Percentiles rank a stretch among this genome's conserved stretches.
phyloP scores from a whole-genome alignment of 2,113 vertebrate species.

The Myanophis thanlyinensis region DNA sequence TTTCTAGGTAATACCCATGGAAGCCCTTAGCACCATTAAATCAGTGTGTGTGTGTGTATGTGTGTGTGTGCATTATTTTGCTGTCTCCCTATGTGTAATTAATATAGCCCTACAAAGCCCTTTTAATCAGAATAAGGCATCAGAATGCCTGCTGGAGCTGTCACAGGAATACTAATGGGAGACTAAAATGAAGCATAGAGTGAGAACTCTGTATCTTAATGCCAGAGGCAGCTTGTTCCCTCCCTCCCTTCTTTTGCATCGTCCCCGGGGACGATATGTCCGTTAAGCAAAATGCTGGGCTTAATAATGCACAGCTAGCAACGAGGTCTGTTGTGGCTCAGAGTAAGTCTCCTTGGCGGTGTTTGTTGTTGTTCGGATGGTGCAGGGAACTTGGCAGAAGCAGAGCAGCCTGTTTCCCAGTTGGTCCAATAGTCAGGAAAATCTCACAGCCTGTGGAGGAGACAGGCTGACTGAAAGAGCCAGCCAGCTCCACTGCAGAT shows the following conservation, averaged over 20 bases:
- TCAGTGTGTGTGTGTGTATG: not conserved
- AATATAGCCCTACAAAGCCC: slow-evolving; percentile 54
- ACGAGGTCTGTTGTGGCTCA: slow-evolving; percentile 68
- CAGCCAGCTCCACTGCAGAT: slow-evolving; percentile 95
- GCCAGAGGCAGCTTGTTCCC: not conserved
- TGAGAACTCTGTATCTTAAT: slow-evolving; percentile 9
- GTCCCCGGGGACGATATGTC: not conserved
- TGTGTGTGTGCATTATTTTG: slow-evolving; percentile 19
- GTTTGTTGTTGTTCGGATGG: slow-evolving; percentile 80
- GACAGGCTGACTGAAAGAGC: slow-evolving; percentile 94
- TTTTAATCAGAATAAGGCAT: slow-evolving; percentile 63
- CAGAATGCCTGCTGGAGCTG: slow-evolving; percentile 50
- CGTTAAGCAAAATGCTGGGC: slow-evolving; percentile 13
- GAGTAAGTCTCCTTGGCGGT: slow-evolving; percentile 70
- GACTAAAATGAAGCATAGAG: slow-evolving; percentile 48
- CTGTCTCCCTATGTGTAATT: not conserved
- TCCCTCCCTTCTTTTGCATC: not conserved
- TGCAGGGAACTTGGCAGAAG: slow-evolving; percentile 79
- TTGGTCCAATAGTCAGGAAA: slow-evolving; percentile 84
- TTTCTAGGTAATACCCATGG: accelerated
- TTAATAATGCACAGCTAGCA: slow-evolving; percentile 54
- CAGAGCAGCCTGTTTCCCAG: slow-evolving; percentile 71
- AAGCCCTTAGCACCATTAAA: slow-evolving; percentile 36
- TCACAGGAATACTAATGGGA: slow-evolving; percentile 40
- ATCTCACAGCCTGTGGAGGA: slow-evolving; percentile 87